phyloP scores from a whole-genome alignment of 2,113 vertebrate genomes.

The Notothenia coriiceps region DNA sequence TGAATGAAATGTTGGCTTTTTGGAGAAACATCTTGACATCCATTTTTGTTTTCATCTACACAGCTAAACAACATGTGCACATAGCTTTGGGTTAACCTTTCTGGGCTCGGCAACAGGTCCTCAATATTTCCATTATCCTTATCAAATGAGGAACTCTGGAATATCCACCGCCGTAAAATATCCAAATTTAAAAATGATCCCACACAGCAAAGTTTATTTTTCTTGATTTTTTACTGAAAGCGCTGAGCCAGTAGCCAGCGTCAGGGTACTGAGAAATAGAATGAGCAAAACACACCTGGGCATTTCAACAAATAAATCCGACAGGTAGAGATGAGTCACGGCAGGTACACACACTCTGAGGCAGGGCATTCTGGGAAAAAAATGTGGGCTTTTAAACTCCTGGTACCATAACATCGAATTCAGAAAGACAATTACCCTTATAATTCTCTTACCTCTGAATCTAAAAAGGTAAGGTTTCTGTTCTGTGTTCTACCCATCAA shows the following conservation, averaged over 20 bases:
- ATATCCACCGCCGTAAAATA: not conserved
- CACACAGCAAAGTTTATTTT: constrained; percentile 59
- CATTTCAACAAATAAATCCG: constrained; percentile 71
- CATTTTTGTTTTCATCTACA: too few species aligned
- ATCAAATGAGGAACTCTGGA: not conserved
- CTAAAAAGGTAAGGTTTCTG: too few species aligned
- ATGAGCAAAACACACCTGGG: constrained; percentile 74
- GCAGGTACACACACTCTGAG: constrained; percentile 57
- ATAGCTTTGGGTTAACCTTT: too few species aligned
- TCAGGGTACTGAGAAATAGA: constrained; percentile 68
- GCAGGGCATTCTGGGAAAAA: constrained; percentile 47
- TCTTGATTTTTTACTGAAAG: constrained; percentile 79
- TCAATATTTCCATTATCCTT: too few species aligned
- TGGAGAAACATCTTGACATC: too few species aligned
- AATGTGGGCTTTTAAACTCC: not conserved
- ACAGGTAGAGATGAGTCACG: constrained; percentile 44
- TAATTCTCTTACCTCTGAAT: too few species aligned
- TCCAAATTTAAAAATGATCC: constrained; percentile 18
- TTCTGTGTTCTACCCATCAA: not conserved
- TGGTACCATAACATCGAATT: not conserved
- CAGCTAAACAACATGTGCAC: too few species aligned
- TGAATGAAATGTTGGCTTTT: too few species aligned
- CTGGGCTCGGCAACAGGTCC: too few species aligned
- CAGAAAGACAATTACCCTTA: not conserved
- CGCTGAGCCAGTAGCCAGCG: constrained; percentile 66